Base-by-base conservation (phyloP, 2,888 invertebrate genomes). In the Pediacus dermestoides region DNA sequence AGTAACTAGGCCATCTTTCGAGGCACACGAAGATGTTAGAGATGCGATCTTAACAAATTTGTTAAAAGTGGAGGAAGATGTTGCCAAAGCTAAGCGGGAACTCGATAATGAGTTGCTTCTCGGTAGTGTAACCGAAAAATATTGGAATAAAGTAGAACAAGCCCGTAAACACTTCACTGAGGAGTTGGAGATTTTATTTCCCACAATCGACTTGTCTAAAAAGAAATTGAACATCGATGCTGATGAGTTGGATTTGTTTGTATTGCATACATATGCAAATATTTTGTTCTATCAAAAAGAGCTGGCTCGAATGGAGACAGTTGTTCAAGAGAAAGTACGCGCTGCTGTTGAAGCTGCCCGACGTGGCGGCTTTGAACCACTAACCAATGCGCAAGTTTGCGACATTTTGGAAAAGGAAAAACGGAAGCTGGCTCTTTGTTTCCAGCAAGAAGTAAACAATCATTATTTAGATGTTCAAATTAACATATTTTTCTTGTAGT, bases 221-320 rank as follows among this genome's bases (percentile, higher is more conserved):
- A 81, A 79, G 59, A 74, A 79, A 52, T 57, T 80, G 26, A 75
- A 77, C 30, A 64, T 81, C 59, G 67, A 75, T 50, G 72, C 80
- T 57, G 76, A 78, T 6, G 82, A 88, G 48, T 71, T 89, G 51
- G 88, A 90, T 68, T 71, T 88, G 18, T 81, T 90, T 58, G 78
- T 90, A 13, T 73, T 86, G 21, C 85, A 89, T 58, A 84, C 88
- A 31, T 87, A 86, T 59, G 75, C 83, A 21, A 81, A 85, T 62
- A 80, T 90, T 2, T 73, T 84, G 39, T 82, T 80, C 53, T 77
- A 88, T 44, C 87, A 89, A 61, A 82, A 82, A 55, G 87, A 89
- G 62, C 61, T 90, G 38, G 78, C 81, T 11, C 82, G 82, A 55
- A 69, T 84, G 53, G 81, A 87, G 73, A 77, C 79, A 1, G 64